Evolutionary conservation across 37 sponge, comb jelly and placozoan genomes (phyloP).

Genomic region (Beroe ovata): DNA sequence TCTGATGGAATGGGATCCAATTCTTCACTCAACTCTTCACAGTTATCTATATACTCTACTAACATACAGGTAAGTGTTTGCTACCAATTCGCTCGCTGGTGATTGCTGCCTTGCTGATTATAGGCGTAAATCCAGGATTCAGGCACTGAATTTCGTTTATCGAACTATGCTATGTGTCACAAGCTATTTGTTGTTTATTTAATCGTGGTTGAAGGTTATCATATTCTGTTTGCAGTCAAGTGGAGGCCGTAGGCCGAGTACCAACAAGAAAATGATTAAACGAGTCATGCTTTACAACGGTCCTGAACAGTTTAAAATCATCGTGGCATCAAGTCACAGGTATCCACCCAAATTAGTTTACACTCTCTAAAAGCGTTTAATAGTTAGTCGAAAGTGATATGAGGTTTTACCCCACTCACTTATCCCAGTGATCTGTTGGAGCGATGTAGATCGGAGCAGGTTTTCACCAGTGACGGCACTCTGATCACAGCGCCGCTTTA

Average conservation of each 20-base stretch:
- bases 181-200: too few relatives aligned
- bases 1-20: neutral
- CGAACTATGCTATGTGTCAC: too few relatives aligned
- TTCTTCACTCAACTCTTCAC: slow-evolving; percentile 22
- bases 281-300: neutral
- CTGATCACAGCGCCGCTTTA: neutral
- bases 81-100: neutral
- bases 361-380: too few relatives aligned
- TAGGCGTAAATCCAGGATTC: too few relatives aligned
- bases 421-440: slow-evolving; percentile 32
- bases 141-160: too few relatives aligned
- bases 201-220: too few relatives aligned
- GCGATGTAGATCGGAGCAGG: neutral
- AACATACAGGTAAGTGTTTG: slow-evolving; percentile 11
- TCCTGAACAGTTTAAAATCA: neutral
- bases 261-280: slow-evolving; percentile 11
- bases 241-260: too few relatives aligned
- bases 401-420: too few relatives aligned
- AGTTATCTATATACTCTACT: slow-evolving; percentile 42
- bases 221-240: too few relatives aligned
- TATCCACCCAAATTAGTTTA: too few relatives aligned
- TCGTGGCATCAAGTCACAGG: neutral
- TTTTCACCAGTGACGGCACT: slow-evolving; percentile 41
- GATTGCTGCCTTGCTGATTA: neutral
- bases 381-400: too few relatives aligned